Conservation (phyloP, 2,797 vertebrate species). For the Ibycter americanus region DNA sequence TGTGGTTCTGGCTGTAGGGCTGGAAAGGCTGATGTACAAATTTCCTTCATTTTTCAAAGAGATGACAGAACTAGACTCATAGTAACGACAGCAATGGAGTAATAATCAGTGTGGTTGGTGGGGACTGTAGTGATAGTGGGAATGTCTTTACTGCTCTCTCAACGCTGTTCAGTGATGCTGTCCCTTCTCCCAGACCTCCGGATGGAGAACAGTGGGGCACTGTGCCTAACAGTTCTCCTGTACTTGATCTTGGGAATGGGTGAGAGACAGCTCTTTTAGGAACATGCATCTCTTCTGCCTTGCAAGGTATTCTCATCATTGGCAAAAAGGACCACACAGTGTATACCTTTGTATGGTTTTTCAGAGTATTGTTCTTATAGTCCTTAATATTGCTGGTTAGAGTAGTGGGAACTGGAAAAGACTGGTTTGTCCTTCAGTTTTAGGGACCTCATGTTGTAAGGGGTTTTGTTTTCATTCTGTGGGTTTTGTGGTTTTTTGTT, state of each 20-base stretch:
- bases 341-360: neutral
- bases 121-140: too few species aligned
- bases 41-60: neutral
- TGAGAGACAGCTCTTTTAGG: fast-evolving
- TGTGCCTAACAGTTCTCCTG: neutral
- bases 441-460: fast-evolving
- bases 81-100: neutral
- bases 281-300: neutral
- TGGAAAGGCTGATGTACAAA: neutral
- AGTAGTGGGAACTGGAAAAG: neutral
- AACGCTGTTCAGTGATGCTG: neutral
- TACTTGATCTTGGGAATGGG: neutral
- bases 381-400: neutral
- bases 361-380: neutral
- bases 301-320: neutral
- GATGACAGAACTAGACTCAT: neutral
- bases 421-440: neutral
- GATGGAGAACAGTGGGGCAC: neutral
- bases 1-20: neutral
- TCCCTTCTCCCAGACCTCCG: neutral
- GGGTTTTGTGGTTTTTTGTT: fast-evolving
- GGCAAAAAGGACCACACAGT: neutral
- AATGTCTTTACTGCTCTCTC: neutral
- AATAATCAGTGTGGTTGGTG: neutral
- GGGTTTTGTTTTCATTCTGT: neutral